A percentile compares a stretch with the other conserved stretches of the same genome.
These are phyloP conservation scores for Eupleurogrammus muticus DNA, from an alignment of 2,797 vertebrate genomes.

Conservation along the genomic window DNA sequence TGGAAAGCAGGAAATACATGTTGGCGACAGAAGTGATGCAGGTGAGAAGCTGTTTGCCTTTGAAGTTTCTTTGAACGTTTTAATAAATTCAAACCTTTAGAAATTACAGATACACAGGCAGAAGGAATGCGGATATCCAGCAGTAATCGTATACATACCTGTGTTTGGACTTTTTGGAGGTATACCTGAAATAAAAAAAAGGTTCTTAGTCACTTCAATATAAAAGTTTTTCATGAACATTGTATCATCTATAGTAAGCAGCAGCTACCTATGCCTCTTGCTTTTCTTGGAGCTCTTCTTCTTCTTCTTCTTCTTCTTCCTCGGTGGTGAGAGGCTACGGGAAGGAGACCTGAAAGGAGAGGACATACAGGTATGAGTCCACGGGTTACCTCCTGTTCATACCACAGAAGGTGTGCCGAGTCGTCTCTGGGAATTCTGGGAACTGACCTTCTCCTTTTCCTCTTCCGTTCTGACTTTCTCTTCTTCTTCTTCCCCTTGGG, in stretches of 20 bases:
- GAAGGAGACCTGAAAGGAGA: constrained; percentile 88
- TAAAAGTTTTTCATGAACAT: neutral
- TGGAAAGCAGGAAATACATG: constrained; percentile 13
- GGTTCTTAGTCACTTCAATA: constrained; percentile 14
- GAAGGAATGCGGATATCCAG: neutral
- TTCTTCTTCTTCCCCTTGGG: constrained; percentile 93
- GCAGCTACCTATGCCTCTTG: constrained; percentile 90
- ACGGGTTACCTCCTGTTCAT: neutral
- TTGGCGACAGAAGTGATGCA: constrained; percentile 3
- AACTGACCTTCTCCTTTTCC: constrained; percentile 90
- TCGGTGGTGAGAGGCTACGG: constrained; percentile 89
- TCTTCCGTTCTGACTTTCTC: constrained; percentile 92
- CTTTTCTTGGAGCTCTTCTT: constrained; percentile 96
- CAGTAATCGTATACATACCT: constrained; percentile 82
- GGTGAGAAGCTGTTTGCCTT: neutral
- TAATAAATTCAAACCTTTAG: neutral
- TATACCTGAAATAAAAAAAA: constrained; percentile 82
- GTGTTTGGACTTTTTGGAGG: constrained; percentile 94
- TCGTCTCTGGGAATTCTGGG: constrained; percentile 24
- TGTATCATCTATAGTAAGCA: neutral
- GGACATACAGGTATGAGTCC: constrained; percentile 21
- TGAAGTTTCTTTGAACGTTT: neutral
- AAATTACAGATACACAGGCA: neutral
- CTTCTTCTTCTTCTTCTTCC: constrained; percentile 98
- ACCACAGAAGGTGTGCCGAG: constrained; percentile 8